Conservation (phyloP, 2,113 vertebrate species). For the Melanerpes formicivorus region DNA sequence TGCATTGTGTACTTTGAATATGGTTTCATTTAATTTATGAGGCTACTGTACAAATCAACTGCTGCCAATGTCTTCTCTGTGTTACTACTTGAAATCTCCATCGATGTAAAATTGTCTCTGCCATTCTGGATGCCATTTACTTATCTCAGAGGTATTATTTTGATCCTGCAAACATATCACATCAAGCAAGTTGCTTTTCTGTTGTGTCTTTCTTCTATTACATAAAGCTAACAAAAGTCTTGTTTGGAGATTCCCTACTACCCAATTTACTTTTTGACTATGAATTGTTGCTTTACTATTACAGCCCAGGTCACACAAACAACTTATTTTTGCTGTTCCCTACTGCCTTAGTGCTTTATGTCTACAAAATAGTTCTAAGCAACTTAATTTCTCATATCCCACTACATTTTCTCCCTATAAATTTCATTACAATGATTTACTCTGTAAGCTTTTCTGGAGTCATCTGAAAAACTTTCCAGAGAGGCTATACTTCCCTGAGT, state of each 20-base stretch:
- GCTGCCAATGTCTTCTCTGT: neutral
- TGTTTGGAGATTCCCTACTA: neutral
- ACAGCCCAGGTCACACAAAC: neutral
- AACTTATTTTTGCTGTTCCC: neutral
- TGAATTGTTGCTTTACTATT: neutral
- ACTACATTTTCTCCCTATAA: neutral
- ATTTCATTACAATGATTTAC: neutral
- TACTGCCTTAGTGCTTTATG: neutral
- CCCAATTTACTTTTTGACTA: neutral
- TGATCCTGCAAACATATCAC: neutral
- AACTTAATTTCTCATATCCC: neutral
- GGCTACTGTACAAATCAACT: neutral
- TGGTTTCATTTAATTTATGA: constrained; percentile 7
- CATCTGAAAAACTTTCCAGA: neutral
- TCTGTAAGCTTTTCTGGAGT: neutral
- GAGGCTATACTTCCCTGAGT: neutral
- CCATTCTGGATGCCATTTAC: neutral
- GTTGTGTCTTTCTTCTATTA: neutral
- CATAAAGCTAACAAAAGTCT: neutral
- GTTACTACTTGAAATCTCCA: neutral
- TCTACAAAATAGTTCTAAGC: neutral
- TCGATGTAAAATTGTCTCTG: neutral
- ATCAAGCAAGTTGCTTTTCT: neutral
- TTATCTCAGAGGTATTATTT: neutral
- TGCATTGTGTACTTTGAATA: neutral